A percentile compares a stretch with the other conserved stretches of the same genome.
phyloP scores from a whole-genome alignment of 2,113 vertebrate species.

The Paradisaea rubra region DNA sequence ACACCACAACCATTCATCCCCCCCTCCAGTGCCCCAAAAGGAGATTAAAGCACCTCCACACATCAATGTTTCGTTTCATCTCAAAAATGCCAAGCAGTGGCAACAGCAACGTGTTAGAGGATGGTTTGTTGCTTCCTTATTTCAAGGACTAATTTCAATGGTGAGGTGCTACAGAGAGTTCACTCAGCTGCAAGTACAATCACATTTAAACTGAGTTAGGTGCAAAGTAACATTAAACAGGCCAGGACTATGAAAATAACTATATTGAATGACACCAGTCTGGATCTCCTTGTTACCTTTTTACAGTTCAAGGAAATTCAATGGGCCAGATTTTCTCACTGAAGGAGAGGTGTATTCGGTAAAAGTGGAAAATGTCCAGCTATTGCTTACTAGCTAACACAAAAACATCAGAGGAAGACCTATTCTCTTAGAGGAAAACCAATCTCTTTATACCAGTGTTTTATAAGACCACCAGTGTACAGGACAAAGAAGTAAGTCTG shows the following conservation, averaged over 20 bases:
- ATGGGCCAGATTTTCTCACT: background rate
- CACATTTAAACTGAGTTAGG: background rate
- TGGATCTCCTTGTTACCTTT: background rate
- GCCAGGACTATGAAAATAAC: background rate
- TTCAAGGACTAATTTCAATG: background rate
- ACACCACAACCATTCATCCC: background rate
- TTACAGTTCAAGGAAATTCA: background rate
- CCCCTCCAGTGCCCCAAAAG: background rate
- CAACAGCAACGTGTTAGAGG: background rate
- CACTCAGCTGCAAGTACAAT: background rate
- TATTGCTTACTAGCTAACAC: background rate
- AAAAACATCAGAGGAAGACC: background rate
- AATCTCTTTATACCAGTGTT: background rate
- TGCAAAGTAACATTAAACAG: background rate
- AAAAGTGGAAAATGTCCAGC: background rate
- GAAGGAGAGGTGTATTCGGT: rapidly evolving
- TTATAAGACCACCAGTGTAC: background rate
- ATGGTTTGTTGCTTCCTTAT: background rate
- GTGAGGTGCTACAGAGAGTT: background rate
- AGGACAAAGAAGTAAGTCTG: background rate
- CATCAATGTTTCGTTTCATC: background rate
- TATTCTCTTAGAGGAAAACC: background rate
- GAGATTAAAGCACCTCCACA: too few species aligned
- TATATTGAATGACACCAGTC: background rate
- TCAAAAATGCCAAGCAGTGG: background rate